Evolutionary conservation across 2,888 invertebrate species (phyloP).

Genomic region (Leptopilina syphax): DNA sequence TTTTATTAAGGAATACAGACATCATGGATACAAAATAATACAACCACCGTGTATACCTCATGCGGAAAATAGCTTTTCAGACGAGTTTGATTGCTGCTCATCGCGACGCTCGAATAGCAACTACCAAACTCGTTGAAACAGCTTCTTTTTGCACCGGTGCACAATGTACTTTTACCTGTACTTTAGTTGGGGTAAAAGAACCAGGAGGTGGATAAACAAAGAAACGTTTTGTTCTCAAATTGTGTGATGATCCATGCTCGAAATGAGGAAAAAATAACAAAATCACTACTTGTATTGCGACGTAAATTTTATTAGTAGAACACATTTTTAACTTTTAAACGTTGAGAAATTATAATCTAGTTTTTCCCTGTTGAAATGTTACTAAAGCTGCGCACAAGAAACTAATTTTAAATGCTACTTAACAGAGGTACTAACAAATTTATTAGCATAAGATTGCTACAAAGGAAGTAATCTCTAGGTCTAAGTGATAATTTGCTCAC

Average conservation of each 20-base stretch:
- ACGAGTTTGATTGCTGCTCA: too few relatives aligned
- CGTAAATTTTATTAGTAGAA: not conserved
- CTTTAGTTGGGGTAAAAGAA: slow-evolving; percentile 61
- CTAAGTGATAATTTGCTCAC: not conserved
- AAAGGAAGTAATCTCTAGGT: not conserved
- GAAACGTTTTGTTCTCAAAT: slow-evolving; percentile 59
- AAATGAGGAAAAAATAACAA: slow-evolving; percentile 47
- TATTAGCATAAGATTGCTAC: slow-evolving; percentile 14
- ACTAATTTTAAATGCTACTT: slow-evolving; percentile 12
- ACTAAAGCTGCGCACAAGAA: not conserved
- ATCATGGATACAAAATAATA: too few relatives aligned
- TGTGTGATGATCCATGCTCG: slow-evolving; percentile 49
- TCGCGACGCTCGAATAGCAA: too few relatives aligned
- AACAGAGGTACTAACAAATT: not conserved
- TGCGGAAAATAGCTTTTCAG: too few relatives aligned
- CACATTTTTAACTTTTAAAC: not conserved
- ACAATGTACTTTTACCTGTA: slow-evolving; percentile 64
- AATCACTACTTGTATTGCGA: slow-evolving; percentile 43
- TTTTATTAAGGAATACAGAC: too few relatives aligned
- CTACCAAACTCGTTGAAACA: too few relatives aligned
- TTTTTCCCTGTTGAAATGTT: not conserved
- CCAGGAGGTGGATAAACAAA: slow-evolving; percentile 68
- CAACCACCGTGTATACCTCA: too few relatives aligned
- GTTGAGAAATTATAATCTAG: not conserved
- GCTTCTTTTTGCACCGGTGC: too few relatives aligned